phyloP scores from a whole-genome alignment of 2,113 vertebrate genomes.

The Ammospiza nelsoni region DNA sequence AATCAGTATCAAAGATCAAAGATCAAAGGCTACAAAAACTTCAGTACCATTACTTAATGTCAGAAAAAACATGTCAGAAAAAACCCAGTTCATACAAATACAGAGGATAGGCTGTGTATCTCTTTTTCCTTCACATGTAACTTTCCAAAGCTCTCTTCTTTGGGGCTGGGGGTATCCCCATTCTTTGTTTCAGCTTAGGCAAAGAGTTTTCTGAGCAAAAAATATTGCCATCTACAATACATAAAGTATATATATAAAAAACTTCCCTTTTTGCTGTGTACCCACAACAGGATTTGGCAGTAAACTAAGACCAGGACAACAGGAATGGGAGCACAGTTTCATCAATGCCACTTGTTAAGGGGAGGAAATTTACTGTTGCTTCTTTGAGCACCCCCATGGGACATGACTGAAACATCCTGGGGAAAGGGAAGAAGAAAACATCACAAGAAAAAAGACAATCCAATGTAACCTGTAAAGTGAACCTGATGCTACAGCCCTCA shows the following conservation, averaged over 20 bases:
- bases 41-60: neutral
- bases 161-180: neutral
- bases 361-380: neutral
- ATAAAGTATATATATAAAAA: neutral
- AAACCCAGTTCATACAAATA: neutral
- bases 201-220: neutral
- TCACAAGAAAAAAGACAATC: neutral
- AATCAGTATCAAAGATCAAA: constrained; percentile 18
- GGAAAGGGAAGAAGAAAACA: neutral
- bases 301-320: neutral
- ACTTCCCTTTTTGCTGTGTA: neutral
- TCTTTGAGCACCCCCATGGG: neutral
- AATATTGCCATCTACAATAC: neutral
- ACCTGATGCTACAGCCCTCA: neutral
- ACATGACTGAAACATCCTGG: neutral
- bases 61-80: neutral
- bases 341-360: neutral
- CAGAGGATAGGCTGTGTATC: neutral
- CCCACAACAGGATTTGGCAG: neutral
- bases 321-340: neutral
- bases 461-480: neutral
- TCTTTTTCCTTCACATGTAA: neutral
- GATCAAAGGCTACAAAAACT: constrained; percentile 28
- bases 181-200: neutral
- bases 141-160: neutral